Evolutionary conservation across 2,797 vertebrate species (phyloP).

Genomic region (Anableps anableps): DNA sequence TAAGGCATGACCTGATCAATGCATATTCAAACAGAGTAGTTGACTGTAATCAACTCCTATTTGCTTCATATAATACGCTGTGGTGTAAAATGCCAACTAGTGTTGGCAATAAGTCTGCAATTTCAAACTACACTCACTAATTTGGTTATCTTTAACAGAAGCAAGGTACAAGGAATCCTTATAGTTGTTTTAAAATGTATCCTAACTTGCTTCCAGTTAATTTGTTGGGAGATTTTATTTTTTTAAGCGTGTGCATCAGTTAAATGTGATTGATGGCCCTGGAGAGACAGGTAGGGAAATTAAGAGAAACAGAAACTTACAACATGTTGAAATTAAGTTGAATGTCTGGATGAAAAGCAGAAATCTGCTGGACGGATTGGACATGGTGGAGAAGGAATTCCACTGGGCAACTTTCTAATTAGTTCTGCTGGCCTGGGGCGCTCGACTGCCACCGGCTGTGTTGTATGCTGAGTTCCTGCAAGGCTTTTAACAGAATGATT

Average conservation of each 20-base stretch:
- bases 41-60: no score
- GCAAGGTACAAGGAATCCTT: neutral
- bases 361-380: slow-evolving; percentile 61
- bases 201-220: slow-evolving; percentile 44
- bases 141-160: neutral
- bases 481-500: slow-evolving; percentile 80
- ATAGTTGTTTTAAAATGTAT: slow-evolving; percentile 32
- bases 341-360: slow-evolving; percentile 68
- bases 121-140: neutral
- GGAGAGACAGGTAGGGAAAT: slow-evolving; percentile 62
- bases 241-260: slow-evolving; percentile 67
- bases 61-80: neutral
- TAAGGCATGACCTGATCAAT: neutral
- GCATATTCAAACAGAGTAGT: neutral
- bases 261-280: slow-evolving; percentile 62
- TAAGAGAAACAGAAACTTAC: slow-evolving; percentile 68
- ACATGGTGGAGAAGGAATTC: slow-evolving; percentile 76
- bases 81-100: neutral
- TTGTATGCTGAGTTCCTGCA: slow-evolving; percentile 74
- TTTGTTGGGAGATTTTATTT: slow-evolving; percentile 53
- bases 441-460: slow-evolving; percentile 73
- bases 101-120: neutral
- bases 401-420: slow-evolving; percentile 84
- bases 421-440: slow-evolving; percentile 79
- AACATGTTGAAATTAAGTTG: slow-evolving; percentile 72